Conservation (phyloP, 2,113 vertebrate species). For the Lepus europaeus region DNA sequence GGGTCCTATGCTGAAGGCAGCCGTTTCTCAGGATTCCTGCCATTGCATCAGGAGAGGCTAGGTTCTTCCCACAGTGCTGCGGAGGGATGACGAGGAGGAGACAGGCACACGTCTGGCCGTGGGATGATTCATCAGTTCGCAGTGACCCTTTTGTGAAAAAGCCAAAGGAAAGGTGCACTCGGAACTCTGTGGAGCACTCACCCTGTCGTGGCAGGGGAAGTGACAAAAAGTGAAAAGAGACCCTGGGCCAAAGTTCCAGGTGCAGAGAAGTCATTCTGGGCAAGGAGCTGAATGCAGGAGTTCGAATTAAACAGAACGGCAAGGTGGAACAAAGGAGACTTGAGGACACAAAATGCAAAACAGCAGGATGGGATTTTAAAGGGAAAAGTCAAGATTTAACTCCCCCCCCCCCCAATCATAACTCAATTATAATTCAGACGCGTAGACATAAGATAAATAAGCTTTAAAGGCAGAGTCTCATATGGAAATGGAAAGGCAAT, state of each 20-base stretch:
- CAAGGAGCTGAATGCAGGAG: not conserved
- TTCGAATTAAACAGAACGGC: not conserved
- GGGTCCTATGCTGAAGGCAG: not conserved
- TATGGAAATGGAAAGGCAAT: constrained; percentile 1
- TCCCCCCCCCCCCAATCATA: not conserved
- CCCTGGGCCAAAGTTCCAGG: not conserved
- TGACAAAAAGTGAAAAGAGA: constrained; percentile 26
- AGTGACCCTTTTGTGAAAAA: not conserved
- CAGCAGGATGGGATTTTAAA: constrained; percentile 24
- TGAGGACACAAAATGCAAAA: not conserved
- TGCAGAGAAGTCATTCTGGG: constrained; percentile 46
- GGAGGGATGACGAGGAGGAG: not conserved
- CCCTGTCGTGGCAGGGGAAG: not conserved
- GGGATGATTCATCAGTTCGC: not conserved
- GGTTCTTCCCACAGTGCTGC: too few species aligned
- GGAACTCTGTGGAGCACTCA: not conserved
- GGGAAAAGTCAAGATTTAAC: constrained; percentile 43
- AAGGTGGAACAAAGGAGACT: not conserved
- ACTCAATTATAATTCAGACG: constrained; percentile 11
- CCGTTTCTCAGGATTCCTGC: constrained; percentile 14
- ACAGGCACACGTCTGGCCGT: not conserved
- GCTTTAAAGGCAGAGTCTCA: not conserved
- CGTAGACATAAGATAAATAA: not conserved
- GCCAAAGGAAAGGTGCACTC: not conserved
- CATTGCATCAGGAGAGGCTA: not conserved